Evolutionary conservation across 2,113 vertebrate genomes (phyloP).

Genomic region (Xenopus borealis): DNA sequence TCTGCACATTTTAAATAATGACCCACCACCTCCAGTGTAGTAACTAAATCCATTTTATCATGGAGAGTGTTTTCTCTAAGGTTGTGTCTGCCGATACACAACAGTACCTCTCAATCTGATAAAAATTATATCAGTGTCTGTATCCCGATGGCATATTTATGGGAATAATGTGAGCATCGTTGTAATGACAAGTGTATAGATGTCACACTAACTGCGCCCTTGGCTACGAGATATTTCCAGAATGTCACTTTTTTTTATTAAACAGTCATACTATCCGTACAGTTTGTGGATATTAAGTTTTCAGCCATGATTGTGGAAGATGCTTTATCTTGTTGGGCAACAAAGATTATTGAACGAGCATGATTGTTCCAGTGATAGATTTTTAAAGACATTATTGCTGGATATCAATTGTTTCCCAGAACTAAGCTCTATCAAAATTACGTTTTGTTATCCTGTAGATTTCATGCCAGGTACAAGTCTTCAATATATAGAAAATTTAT

Average conservation of each 20-base stretch:
- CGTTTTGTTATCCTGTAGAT: neutral
- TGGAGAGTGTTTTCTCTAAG: constrained; percentile 62
- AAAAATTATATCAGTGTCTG: constrained; percentile 63
- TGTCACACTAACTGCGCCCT: constrained; percentile 72
- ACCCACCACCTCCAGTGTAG: constrained; percentile 80
- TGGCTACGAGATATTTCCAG: constrained; percentile 66
- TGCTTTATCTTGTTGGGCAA: constrained; percentile 30
- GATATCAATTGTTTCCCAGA: constrained; percentile 19
- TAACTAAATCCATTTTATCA: constrained; percentile 83
- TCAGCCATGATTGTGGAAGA: constrained; percentile 9
- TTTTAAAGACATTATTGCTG: constrained; percentile 12
- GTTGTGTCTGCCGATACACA: constrained; percentile 67
- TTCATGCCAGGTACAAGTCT: neutral
- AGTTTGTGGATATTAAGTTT: constrained; percentile 40
- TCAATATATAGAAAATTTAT: neutral
- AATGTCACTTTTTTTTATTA: constrained; percentile 59
- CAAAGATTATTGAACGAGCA: constrained; percentile 25
- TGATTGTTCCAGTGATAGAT: constrained; percentile 12
- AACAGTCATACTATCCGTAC: constrained; percentile 46
- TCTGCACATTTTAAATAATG: constrained; percentile 85
- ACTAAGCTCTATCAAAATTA: constrained; percentile 26
- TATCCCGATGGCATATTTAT: constrained; percentile 63
- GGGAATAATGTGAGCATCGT: constrained; percentile 63
- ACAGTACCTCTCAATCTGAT: constrained; percentile 65
- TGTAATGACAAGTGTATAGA: constrained; percentile 76